Evolutionary conservation across 2,113 vertebrate genomes (phyloP), one percentile per base, ranked within the genome.

Genomic region (Sakesphorus luctuosus): DNA sequence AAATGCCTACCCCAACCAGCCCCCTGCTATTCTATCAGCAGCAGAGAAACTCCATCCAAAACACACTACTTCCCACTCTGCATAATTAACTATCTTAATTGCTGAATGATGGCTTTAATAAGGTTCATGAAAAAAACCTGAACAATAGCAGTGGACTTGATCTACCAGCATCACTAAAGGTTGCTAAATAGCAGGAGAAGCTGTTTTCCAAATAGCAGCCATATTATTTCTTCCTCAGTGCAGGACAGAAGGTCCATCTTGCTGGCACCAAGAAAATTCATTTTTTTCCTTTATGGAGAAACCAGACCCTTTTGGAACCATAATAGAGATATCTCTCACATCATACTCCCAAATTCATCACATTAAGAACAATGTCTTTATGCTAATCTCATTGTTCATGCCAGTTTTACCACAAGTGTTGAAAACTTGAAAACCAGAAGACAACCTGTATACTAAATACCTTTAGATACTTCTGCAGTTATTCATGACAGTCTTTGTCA

Each of bases 231-330:
- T 87, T 89, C 13, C 5, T 14, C 50, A 35, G 6, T 13, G 17
- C 29, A 56, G 13, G 25, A 72, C 20, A 85, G 35, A 77, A 59
- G 18, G 38, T 76, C 74, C 63, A 76, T 80, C 62, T 93, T 78
- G 23, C 66, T n/a, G 20, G 31, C 67, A 94, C 21, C 81, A 95
- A 65, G 1, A 11, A 62, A 95, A 94, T 47, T 68, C 7, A 3
- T 35, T 75, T 95, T 46, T 53, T 71, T 16, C 75, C 75, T 95
- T 82, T 81, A 87, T 14, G 89, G 35, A 78, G 87, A 92, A 95
- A 46, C 15, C 49, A 90, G 8, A 65, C 21, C 18, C 58, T 62
- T 93, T 62, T 83, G 35, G 53, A 94, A 90, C 40, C 65, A 61
- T 28, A 80, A 80, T 31, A 71, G 6, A 82, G 46, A n/a, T 55